Conservation (phyloP, 2,888 invertebrate species). For the Drosophila nigricruria region DNA sequence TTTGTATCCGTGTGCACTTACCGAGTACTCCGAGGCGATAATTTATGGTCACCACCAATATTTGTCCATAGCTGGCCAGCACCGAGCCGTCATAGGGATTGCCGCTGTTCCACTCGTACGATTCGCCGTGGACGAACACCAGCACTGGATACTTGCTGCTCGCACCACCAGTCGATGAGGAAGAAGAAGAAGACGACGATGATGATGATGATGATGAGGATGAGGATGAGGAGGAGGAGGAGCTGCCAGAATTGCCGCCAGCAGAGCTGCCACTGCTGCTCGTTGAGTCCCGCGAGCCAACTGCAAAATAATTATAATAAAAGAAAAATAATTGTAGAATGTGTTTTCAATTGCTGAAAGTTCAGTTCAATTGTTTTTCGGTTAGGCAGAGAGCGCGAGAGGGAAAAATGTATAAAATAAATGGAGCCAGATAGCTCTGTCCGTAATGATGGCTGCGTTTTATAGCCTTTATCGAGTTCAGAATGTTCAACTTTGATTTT, state of each 20-base stretch:
- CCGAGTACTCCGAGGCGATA: slow-evolving; percentile 93
- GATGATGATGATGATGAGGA: slow-evolving; percentile 75
- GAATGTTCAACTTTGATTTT: slow-evolving; percentile 20
- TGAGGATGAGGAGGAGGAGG: slow-evolving; percentile 65
- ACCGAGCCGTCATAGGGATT: slow-evolving; percentile 99
- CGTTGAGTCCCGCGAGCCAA: slow-evolving; percentile 84
- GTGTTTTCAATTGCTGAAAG: slow-evolving; percentile 40
- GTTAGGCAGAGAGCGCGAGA: not conserved
- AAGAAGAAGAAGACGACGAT: slow-evolving; percentile 75
- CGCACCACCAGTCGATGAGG: slow-evolving; percentile 73
- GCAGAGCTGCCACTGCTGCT: slow-evolving; percentile 51
- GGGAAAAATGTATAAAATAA: slow-evolving; percentile 16
- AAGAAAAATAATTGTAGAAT: slow-evolving; percentile 20
- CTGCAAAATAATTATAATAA: slow-evolving; percentile 70
- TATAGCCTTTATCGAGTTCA: slow-evolving; percentile 31
- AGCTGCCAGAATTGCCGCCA: slow-evolving; percentile 53
- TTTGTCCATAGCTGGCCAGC: slow-evolving; percentile 95
- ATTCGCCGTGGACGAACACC: slow-evolving; percentile 97
- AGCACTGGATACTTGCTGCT: slow-evolving; percentile 92
- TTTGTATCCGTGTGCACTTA: slow-evolving; percentile 85
- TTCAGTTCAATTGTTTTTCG: slow-evolving; percentile 34
- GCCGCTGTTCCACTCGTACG: slow-evolving; percentile 99
- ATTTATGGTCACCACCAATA: slow-evolving; percentile 95
- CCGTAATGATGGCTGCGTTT: slow-evolving; percentile 45
- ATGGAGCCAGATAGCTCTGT: slow-evolving; percentile 39